phyloP scores from a whole-genome alignment of 1,140 invertebrate genomes.

The Patella vulgata region DNA sequence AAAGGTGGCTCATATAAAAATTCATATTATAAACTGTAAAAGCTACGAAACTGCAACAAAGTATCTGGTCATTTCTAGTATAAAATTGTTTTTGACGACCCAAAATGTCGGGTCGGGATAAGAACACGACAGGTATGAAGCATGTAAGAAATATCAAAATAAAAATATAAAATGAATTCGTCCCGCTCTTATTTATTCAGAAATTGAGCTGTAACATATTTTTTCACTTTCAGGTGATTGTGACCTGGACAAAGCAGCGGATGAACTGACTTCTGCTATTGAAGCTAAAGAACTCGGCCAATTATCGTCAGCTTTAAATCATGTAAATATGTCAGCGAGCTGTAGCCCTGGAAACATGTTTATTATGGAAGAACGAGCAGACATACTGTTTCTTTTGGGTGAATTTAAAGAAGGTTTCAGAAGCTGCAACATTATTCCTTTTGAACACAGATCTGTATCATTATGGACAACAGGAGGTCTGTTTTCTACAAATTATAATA shows the following conservation, averaged over 20 bases:
- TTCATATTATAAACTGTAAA: no score
- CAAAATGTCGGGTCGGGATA: no score
- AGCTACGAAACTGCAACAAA: no score
- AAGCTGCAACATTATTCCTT: constrained; percentile 21
- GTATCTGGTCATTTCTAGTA: no score
- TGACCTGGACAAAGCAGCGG: not conserved
- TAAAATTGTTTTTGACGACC: no score
- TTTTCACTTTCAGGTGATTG: constrained; percentile 7
- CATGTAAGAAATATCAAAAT: no score
- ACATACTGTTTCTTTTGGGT: constrained; percentile 23
- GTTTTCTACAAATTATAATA: not conserved
- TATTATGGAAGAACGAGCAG: constrained; percentile 30
- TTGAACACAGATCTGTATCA: constrained; percentile 14
- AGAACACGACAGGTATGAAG: no score
- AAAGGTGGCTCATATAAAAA: no score
- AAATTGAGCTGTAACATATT: no score
- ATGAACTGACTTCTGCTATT: not conserved
- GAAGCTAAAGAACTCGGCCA: constrained; percentile 9
- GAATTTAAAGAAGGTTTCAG: constrained; percentile 31
- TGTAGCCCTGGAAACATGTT: constrained; percentile 28
- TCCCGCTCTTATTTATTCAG: no score
- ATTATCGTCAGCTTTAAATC: constrained; percentile 8
- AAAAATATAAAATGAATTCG: no score
- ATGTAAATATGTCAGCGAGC: constrained; percentile 13
- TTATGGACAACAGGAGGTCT: constrained; percentile 46